These are phyloP conservation scores for Okamejei kenojei DNA, from an alignment of 2,797 vertebrate genomes.

Conservation along the genomic window DNA sequence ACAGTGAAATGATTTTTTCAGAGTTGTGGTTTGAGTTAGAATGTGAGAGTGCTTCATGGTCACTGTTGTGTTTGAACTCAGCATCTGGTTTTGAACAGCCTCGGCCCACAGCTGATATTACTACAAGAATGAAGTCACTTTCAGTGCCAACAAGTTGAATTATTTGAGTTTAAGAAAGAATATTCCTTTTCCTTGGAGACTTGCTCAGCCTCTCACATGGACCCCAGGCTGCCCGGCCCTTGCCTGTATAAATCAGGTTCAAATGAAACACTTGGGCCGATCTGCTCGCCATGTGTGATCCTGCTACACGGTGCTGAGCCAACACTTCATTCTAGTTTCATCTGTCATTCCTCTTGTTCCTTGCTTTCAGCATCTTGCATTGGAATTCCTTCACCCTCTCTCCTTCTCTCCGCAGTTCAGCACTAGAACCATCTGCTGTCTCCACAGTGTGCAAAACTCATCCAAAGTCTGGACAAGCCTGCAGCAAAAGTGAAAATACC, in stretches of 20 bases:
- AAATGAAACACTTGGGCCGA: not conserved
- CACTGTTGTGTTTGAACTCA: conserved; percentile 27
- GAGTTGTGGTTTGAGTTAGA: conserved; percentile 27
- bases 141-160: conserved; percentile 29
- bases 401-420: not conserved
- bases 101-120: conserved; percentile 20
- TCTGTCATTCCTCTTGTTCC: not conserved
- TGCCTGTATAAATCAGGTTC: conserved; percentile 29
- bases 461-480: not conserved
- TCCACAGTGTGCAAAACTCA: not conserved
- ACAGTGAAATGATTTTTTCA: conserved; percentile 23
- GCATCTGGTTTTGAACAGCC: conserved; percentile 27
- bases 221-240: not conserved
- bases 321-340: conserved; percentile 23
- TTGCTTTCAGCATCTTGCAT: not conserved
- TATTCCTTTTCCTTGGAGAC: conserved; percentile 35
- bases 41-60: conserved; percentile 27
- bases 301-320: not conserved
- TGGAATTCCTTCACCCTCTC: not conserved
- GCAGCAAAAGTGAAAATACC: not conserved
- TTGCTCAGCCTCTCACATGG: conserved; percentile 2
- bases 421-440: too few relatives aligned
- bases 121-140: conserved; percentile 36
- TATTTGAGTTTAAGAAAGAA: conserved; percentile 27
- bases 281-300: conserved; percentile 32